phyloP scores from a whole-genome alignment of 2,888 invertebrate species.

The Eristalinus aeneus region DNA sequence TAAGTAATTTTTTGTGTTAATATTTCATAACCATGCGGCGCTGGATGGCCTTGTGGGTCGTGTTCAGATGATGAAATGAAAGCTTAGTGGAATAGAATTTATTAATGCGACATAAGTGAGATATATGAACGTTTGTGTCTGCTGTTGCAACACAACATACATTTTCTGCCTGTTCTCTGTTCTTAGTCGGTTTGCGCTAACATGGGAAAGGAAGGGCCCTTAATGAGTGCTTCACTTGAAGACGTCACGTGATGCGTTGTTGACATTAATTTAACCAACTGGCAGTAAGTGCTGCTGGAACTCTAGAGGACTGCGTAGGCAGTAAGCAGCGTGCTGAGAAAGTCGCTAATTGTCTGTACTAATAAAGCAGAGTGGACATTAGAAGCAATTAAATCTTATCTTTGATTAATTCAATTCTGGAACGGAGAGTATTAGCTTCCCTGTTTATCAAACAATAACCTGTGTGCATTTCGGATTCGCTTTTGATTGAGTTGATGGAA shows the following conservation, averaged over 20 bases:
- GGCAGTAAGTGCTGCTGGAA: background rate
- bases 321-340: background rate
- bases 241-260: background rate
- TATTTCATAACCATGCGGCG: slow-evolving; percentile 20
- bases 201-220: background rate
- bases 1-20: slow-evolving; percentile 27
- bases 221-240: background rate
- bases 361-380: background rate
- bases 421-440: background rate
- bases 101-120: background rate
- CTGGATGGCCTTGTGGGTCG: slow-evolving; percentile 19
- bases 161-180: background rate
- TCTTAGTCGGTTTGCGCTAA: background rate
- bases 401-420: background rate
- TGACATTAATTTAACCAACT: background rate
- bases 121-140: background rate
- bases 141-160: background rate
- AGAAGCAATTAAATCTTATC: background rate
- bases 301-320: background rate
- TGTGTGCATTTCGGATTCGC: background rate
- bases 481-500: background rate
- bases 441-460: background rate
- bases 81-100: slow-evolving; percentile 21
- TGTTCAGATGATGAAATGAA: slow-evolving; percentile 17
- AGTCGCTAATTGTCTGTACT: background rate